Evolutionary conservation across 2,797 vertebrate species (phyloP), one percentile per base, ranked within the genome.

Genomic region (Acomys russatus): DNA sequence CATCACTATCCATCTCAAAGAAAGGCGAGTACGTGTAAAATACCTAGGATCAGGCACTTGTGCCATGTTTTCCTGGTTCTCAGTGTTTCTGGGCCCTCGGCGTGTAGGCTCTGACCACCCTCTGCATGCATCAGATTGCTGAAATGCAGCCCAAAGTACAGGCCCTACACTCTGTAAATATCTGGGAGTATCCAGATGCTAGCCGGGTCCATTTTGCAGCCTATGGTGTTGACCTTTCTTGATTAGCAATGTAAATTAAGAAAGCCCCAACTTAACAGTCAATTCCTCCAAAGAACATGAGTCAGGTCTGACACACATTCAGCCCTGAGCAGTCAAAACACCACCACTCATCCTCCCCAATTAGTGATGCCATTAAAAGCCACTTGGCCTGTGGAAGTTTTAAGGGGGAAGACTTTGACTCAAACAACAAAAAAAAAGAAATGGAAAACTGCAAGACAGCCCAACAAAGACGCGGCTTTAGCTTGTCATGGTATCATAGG

Each of bases 381-480:
- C 92, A 51, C 33, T 83, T 97, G 44, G 94, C 79, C 87, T 92
- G 9, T 87, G 96, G 64, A 94, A 74, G 77, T 95, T 94, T 97
- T 93, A 70, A 85, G 15, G 44, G 54, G 12, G 38, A 54, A 73
- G 64, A 66, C 6, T 89, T 96, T 97, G 91, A 88, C 79, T 94
- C 89, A 95, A 51, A 96, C 70, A 93, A 66, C 61, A 94, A 73
- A 92, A 30, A 82, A 80, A 95, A 94, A 92, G 35, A 92, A 96
- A 92, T 89, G 71, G 86, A 95, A 95, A 96, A 92, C 23, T 96
- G 66, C 28, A 95, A 94, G 91, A 73, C 71, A 74, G 54, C 83
- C 87, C 83, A 74, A 96, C 66, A 96, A 96, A 96, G 94, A 64
- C 91, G 92, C 87, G 83, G 96, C 86, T 96, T 96, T 96, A 96